phyloP scores from a whole-genome alignment of 1,140 invertebrate genomes.

The Macrotrachela quadricornifera region DNA sequence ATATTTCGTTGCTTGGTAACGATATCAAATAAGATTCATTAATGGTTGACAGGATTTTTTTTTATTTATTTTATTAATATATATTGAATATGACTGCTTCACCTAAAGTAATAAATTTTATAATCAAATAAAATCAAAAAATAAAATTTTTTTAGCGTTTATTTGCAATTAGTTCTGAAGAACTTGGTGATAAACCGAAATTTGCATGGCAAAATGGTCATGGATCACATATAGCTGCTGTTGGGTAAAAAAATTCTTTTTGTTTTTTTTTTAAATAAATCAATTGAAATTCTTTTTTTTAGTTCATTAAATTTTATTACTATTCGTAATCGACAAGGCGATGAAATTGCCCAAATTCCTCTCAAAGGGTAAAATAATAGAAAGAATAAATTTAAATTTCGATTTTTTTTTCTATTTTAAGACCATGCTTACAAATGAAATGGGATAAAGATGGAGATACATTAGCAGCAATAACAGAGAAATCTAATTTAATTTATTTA shows the following conservation, averaged over 20 bases:
- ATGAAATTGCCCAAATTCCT: neutral
- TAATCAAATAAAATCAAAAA: no score
- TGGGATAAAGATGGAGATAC: constrained; percentile 90
- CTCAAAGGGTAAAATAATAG: neutral
- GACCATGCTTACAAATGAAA: constrained; percentile 40
- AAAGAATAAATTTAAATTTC: no score
- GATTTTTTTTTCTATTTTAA: neutral
- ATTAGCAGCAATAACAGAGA: constrained; percentile 61
- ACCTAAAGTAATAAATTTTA: no score
- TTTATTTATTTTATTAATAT: no score
- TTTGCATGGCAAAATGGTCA: constrained; percentile 4
- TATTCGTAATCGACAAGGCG: constrained; percentile 2
- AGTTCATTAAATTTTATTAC: neutral
- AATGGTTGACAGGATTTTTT: no score
- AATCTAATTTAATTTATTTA: constrained; percentile 50
- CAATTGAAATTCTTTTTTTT: neutral
- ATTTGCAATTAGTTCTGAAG: no score
- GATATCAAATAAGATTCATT: no score
- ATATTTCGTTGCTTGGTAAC: no score
- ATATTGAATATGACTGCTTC: no score
- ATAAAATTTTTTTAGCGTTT: no score
- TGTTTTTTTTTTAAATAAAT: neutral
- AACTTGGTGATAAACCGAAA: no score
- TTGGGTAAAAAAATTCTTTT: neutral
- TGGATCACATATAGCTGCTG: constrained; percentile 6